These are phyloP conservation scores for Pterostichus madidus DNA, from an alignment of 2,888 invertebrate species.

Conservation along the genomic window DNA sequence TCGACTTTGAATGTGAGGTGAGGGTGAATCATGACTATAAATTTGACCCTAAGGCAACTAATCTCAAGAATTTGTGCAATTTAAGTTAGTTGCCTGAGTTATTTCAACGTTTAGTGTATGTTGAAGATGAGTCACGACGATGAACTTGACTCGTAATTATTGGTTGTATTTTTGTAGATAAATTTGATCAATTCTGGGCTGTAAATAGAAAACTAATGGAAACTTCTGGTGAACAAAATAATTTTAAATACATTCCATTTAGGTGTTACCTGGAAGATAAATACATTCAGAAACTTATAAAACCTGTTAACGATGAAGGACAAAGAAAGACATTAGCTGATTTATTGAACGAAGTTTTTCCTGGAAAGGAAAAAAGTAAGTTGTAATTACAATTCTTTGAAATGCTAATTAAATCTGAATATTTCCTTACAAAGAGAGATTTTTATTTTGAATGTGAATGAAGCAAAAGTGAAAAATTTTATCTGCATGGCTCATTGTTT, in stretches of 20 bases:
- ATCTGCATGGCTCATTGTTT: no score
- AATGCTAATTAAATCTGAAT: no score
- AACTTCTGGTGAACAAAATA: slow-evolving; percentile 86
- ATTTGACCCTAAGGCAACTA: no score
- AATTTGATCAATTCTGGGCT: slow-evolving; percentile 99
- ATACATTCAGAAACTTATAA: slow-evolving; percentile 87
- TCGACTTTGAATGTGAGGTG: no score
- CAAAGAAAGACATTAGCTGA: slow-evolving; percentile 85
- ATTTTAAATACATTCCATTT: slow-evolving; percentile 94
- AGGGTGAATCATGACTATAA: no score
- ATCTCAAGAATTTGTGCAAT: no score
- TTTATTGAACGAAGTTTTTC: slow-evolving; percentile 85
- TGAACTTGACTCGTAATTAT: no score
- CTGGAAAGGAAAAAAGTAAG: slow-evolving; percentile 79
- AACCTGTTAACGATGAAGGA: slow-evolving; percentile 87
- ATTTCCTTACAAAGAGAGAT: slow-evolving; percentile 37
- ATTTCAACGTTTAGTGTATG: no score
- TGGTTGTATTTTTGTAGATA: slow-evolving; percentile 82
- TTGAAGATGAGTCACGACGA: no score
- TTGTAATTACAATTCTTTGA: slow-evolving; percentile 25
- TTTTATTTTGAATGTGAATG: slow-evolving; percentile 17
- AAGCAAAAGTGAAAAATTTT: not conserved
- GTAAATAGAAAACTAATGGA: slow-evolving; percentile 98
- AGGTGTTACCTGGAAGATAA: slow-evolving; percentile 88
- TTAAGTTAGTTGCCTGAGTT: no score